These are phyloP conservation scores for Stylophora pistillata DNA, from an alignment of 64 coral and sea anemone species.

Conservation along the genomic window DNA sequence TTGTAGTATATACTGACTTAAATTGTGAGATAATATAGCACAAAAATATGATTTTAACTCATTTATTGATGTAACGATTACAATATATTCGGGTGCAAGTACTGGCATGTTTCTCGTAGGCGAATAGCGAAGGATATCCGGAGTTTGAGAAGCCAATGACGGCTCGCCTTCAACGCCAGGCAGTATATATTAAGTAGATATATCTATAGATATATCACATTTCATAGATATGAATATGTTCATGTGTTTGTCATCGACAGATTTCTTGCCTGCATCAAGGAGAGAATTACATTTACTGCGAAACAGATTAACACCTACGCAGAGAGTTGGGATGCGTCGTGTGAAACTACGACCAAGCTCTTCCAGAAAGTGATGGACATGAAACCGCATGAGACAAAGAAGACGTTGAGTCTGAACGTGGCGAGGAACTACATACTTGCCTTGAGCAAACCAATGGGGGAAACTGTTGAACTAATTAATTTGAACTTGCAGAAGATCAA, in stretches of 20 bases:
- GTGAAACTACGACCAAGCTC: constrained; percentile 8
- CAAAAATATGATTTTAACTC: no score
- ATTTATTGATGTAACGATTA: no score
- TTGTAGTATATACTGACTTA: no score
- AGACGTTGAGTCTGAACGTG: constrained; percentile 19
- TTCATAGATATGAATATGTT: neutral
- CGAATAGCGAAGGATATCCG: no score
- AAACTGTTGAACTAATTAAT: constrained; percentile 26
- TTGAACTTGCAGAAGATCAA: constrained; percentile 12
- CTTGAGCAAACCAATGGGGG: constrained; percentile 41
- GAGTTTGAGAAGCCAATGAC: no score
- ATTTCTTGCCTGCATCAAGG: constrained; percentile 26
- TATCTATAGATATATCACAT: no score
- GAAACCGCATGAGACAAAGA: constrained; percentile 19
- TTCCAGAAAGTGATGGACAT: neutral
- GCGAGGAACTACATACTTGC: constrained; percentile 9
- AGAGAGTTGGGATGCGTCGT: constrained; percentile 15
- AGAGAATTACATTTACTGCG: neutral
- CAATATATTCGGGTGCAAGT: no score
- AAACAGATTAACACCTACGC: constrained; percentile 1
- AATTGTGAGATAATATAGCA: no score
- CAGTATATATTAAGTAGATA: no score
- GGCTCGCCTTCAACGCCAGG: no score
- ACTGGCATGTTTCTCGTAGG: no score
- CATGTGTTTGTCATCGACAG: neutral